Evolutionary conservation across 2,888 invertebrate species (phyloP), one percentile per base, ranked within the genome.

Genomic region (Drosophila crucigera): DNA sequence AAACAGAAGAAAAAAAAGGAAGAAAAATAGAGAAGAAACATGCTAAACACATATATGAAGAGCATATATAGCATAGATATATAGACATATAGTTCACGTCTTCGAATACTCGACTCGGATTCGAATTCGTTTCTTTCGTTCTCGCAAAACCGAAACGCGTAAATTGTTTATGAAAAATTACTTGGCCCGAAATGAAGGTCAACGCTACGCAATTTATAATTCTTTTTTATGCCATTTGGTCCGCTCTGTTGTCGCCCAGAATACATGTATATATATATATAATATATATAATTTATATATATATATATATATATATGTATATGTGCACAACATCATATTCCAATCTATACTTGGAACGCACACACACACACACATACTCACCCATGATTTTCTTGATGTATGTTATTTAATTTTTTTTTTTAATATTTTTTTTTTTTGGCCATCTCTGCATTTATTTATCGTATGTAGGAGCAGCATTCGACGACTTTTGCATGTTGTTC

Each of bases 121-220:
- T 71, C 54, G 50, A 30, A 55, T 61, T 60, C 54, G 61, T 49
- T 70, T 59, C 49, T 30, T 70, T 70, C 19, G 25, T 70, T 61
- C n/a, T 60, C 60, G 58, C 50, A 64, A 50, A 64, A 53, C 43
- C 72, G 75, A 85, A 85, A 87, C 90, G 90, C 90, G 85, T 86
- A 86, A 88, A 88, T 90, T 86, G 85, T 85, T 86, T 86, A 86
- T 86, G 90, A 86, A 86, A 86, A 86, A 90, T 86, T 86, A 86
- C 85, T 90, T 90, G 83, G 90, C 76, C 89, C 78, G 89, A 83
- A 88, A 85, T 90, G 90, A 86, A 86, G 90, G 90, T 90, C 89
- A 86, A 72, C 83, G 90, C 89, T 88, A 86, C 85, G 85, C 90
- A 86, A 86, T 86, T 86, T 90, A 90, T 90, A 90, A 85, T 86